These are phyloP conservation scores for Cephus cinctus DNA, from an alignment of 1,140 invertebrate species.

Conservation along the genomic window DNA sequence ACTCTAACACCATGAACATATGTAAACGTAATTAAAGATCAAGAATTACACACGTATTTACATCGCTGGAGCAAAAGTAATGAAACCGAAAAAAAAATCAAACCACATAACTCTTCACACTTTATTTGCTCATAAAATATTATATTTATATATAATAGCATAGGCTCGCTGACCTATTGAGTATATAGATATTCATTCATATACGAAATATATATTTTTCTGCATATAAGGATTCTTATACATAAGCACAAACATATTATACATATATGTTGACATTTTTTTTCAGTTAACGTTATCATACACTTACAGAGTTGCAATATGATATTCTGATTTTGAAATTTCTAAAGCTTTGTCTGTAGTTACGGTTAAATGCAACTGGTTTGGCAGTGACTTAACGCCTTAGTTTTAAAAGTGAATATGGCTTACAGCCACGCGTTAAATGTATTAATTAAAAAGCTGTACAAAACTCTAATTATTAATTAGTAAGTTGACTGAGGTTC, in stretches of 20 bases:
- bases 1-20: too few species aligned
- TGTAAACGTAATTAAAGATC: too few species aligned
- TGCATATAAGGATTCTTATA: conserved; percentile 18
- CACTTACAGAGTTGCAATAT: conserved; percentile 6
- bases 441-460: conserved; percentile 53
- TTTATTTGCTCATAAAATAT: conserved; percentile 40
- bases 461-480: conserved; percentile 47
- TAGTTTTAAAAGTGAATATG: conserved; percentile 23
- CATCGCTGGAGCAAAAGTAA: not conserved
- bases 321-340: conserved; percentile 11
- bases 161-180: conserved; percentile 20
- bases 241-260: conserved; percentile 31
- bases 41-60: too few species aligned
- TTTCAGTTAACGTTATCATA: conserved; percentile 10
- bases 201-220: conserved; percentile 18
- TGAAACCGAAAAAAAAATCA: conserved; percentile 1
- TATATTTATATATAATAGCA: conserved; percentile 28
- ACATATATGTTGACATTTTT: conserved; percentile 20
- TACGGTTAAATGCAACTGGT: conserved; percentile 34
- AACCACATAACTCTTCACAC: conserved; percentile 18
- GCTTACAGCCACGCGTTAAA: conserved; percentile 33
- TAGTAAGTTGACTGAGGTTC: conserved; percentile 40
- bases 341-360: conserved; percentile 16
- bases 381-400: conserved; percentile 41
- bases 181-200: conserved; percentile 26